Evolutionary conservation across 2,113 vertebrate species (phyloP), one percentile per base, ranked within the genome.

Genomic region (Struthidea cinerea): DNA sequence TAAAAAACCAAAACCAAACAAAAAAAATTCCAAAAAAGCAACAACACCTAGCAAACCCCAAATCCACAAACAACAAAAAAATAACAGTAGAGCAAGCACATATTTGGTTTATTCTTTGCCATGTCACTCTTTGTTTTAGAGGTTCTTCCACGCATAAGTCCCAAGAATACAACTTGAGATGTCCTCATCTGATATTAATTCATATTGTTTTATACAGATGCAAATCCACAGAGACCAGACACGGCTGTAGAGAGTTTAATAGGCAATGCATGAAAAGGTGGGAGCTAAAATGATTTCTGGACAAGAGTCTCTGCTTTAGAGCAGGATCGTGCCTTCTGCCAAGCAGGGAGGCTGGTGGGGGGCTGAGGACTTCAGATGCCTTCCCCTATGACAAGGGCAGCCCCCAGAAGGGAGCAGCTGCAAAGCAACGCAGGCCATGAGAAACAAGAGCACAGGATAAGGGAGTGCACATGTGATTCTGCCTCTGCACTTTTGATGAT

Each of bases 11-110:
- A 63, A 63, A 27, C 49, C 4, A 33, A 32, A 8, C 27, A 41
- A 16, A 32, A 35, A 32, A 46, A 10, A 56, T 6, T 3, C n/a
- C 3, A 0, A 3, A 28, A 46, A 55, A 19, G 2, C 6, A 7
- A 1, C 13, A 47, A 5, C 19, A 32, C n/a, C 41, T 18, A n/a
- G 6, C 3, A 61, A 50, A 56, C 3, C 3, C 9, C 4, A 71
- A 35, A 7, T 0, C 3, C 24, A 35, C 10, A 42, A 91, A 41
- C 2, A 42, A 50, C 2, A 32, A 46, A 46, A 60, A 52, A 13
- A 6, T 11, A 74, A 35, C 3, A 59, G 13, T 12, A 74, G 4
- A 71, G 5, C 3, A 71, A 47, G 21, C 1, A 52, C 6, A 16
- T 23, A 33, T 33, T 64, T 70, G 1, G 13, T 85, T 60, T 44